phyloP scores from a whole-genome alignment of 2,113 vertebrate genomes.

The Edolisoma coerulescens region DNA sequence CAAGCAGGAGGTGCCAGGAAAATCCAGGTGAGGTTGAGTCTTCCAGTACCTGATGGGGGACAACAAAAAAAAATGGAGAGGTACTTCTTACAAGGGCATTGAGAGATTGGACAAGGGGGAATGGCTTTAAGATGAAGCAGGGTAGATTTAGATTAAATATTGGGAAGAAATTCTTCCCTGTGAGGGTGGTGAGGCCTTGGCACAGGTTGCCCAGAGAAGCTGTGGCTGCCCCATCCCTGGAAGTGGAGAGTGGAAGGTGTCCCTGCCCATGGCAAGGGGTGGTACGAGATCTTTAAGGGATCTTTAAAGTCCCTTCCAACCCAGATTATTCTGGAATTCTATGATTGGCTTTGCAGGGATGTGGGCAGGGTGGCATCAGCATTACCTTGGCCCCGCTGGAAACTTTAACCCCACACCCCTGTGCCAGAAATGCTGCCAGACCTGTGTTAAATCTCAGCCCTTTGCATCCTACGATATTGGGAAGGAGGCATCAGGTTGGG shows the following conservation, averaged over 20 bases:
- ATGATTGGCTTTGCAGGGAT: background rate
- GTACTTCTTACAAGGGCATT: background rate
- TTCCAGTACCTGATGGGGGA: background rate
- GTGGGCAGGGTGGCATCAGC: background rate
- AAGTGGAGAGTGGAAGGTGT: background rate
- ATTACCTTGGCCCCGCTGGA: accelerated
- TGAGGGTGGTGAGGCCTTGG: accelerated
- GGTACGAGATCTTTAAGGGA: background rate
- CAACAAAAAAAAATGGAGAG: background rate
- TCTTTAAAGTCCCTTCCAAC: background rate
- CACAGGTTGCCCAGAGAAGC: background rate
- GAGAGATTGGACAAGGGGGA: background rate
- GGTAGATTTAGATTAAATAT: background rate
- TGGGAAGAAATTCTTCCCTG: background rate
- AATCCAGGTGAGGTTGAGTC: background rate
- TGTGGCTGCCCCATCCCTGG: background rate
- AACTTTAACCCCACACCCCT: background rate
- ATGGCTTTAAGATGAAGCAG: background rate
- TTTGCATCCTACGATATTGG: accelerated
- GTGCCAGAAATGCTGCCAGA: background rate
- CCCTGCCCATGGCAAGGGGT: background rate
- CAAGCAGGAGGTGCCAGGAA: background rate
- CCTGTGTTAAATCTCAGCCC: background rate
- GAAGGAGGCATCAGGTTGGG: background rate
- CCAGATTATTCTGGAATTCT: background rate